phyloP scores from a whole-genome alignment of 2,888 invertebrate species.

The Aricia artaxerxes region DNA sequence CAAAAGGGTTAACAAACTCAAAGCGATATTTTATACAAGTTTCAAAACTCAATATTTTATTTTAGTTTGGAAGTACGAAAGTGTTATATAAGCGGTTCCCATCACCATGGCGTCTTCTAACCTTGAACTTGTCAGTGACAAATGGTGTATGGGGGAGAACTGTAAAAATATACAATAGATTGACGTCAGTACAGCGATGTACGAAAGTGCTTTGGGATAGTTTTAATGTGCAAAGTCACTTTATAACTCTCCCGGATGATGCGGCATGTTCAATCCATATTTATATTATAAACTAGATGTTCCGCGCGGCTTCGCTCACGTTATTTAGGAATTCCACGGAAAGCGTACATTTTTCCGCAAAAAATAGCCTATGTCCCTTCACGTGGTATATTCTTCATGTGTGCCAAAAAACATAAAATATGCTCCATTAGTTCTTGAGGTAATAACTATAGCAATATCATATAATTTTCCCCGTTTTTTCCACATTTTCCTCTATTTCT shows the following conservation, averaged over 20 bases:
- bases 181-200: neutral
- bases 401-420: no score
- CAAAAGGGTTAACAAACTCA: neutral
- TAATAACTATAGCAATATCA: no score
- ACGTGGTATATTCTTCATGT: no score
- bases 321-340: no score
- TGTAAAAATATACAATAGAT: constrained; percentile 17
- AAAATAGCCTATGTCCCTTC: no score
- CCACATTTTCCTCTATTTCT: no score
- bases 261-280: no score
- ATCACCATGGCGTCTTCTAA: neutral
- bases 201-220: neutral
- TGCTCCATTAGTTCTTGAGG: no score
- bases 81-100: neutral
- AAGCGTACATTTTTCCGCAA: no score
- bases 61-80: neutral
- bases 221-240: neutral
- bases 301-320: no score
- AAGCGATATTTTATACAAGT: neutral
- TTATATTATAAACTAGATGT: no score
- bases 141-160: constrained; percentile 8
- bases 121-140: constrained; percentile 19
- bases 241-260: neutral
- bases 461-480: no score
- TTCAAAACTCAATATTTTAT: neutral